Percentiles rank a stretch among this genome's conserved stretches.
These are phyloP conservation scores for Okamejei kenojei DNA, from an alignment of 2,797 vertebrate species.

Conservation along the genomic window DNA sequence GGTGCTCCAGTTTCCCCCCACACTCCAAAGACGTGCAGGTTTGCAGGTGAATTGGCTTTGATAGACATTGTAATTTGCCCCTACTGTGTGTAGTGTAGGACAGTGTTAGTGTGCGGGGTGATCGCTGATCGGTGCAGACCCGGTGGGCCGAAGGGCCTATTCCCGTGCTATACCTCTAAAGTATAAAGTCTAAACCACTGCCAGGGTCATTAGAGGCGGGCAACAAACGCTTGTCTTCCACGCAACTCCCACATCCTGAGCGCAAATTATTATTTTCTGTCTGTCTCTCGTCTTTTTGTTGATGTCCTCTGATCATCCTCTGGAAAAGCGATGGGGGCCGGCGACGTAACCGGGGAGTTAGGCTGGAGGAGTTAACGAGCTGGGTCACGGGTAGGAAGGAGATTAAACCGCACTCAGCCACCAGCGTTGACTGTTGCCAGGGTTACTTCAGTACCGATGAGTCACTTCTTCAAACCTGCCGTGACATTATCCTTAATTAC, in stretches of 20 bases:
- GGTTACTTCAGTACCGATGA: neutral
- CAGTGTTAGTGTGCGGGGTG: too few species aligned
- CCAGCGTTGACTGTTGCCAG: too few species aligned
- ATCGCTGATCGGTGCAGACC: too few species aligned
- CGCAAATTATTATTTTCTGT: neutral
- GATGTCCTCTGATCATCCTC: neutral
- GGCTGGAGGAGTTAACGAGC: neutral
- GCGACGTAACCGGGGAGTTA: neutral
- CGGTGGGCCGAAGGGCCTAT: too few species aligned
- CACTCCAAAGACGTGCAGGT: too few species aligned
- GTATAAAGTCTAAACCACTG: too few species aligned
- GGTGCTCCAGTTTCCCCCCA: too few species aligned
- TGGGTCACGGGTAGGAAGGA: neutral
- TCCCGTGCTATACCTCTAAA: too few species aligned
- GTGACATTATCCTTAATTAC: neutral
- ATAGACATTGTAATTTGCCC: too few species aligned
- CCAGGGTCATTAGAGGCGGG: neutral
- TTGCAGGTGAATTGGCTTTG: too few species aligned
- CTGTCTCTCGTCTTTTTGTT: neutral
- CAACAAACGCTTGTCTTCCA: neutral
- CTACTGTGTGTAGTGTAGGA: too few species aligned
- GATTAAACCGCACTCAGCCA: neutral
- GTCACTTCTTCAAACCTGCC: neutral
- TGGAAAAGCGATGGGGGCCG: neutral
- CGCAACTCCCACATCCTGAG: neutral